Base-by-base conservation (phyloP, 2,888 invertebrate genomes). In the Doris montereyensis region DNA sequence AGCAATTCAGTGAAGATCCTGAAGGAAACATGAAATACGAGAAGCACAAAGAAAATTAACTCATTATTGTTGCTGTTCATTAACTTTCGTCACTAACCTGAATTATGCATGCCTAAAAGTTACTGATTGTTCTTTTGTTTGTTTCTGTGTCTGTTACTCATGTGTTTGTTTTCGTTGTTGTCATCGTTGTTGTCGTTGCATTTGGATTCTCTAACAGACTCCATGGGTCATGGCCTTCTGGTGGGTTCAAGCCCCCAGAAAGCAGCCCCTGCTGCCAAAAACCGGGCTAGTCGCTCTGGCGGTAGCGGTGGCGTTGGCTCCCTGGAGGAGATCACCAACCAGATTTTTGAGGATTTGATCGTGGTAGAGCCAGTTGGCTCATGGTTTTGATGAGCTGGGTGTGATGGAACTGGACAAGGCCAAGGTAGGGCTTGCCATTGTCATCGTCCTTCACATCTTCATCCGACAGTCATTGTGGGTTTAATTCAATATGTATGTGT, bases 321-420 rank as follows among this genome's bases (percentile, higher is more conserved):
- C 8, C 85, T 88, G 76, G 86, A 87, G 77, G 85, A 85, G 80
- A 85, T 89, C 71, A 89, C 89, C 84, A 89, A 88, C 83, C 81
- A 85, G 82, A 88, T 88, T 72, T 89, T 88, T 85, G 88, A 88
- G 62, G 86, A 87, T 82, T 83, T 89, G 82, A 88, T 89, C 87
- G 71, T 87, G 86, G 67, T 87, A 88, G 83, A 86, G 86, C 71
- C 85, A 87, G 81, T 70, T 83, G 78, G 84, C 86, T 82, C 87
- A 87, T 85, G 85, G 86, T 78, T 89, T 89, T 88, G 90, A 90
- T 86, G 90, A 89, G 80, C 85, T 89, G 76, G 89, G 89, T 80
- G 86, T 88, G 81, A 84, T 89, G 82, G 89, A 90, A 83, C 84
- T 86, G 26, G 88, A 88, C 60, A 83, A 79, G 26, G 76, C 78